A percentile compares a stretch with the other conserved stretches of the same genome.
phyloP scores from a whole-genome alignment of 2,113 vertebrate species.

The Syngnathus scovelli region DNA sequence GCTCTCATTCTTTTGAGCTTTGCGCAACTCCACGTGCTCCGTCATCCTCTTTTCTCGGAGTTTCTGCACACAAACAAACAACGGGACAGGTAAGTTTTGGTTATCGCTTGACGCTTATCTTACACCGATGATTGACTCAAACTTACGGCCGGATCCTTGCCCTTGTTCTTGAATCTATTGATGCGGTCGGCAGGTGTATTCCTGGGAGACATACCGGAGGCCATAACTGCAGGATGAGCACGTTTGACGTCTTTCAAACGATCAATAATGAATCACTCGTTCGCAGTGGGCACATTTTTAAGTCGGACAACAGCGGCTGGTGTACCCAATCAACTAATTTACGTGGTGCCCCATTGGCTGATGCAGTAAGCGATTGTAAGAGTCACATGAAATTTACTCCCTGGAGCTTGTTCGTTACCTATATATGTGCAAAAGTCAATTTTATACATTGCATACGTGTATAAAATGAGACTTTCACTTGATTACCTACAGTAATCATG shows the following conservation, averaged over 20 bases:
- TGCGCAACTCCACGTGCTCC: slow-evolving; percentile 75
- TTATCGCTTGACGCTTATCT: background rate
- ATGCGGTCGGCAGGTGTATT: slow-evolving; percentile 52
- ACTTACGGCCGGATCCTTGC: slow-evolving; percentile 79
- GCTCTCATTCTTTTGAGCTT: slow-evolving; percentile 80
- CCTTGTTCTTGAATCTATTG: slow-evolving; percentile 83
- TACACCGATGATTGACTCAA: background rate
- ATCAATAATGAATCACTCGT: rapidly evolving
- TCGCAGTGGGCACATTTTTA: slow-evolving; percentile 5
- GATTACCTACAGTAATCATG: background rate
- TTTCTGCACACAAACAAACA: slow-evolving; percentile 54
- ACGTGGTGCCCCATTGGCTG: background rate
- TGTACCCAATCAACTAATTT: background rate
- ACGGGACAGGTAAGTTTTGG: background rate
- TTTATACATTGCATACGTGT: background rate
- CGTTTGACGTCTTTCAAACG: background rate
- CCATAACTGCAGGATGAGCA: background rate
- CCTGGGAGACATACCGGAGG: slow-evolving; percentile 63
- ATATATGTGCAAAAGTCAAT: background rate
- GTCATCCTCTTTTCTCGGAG: slow-evolving; percentile 73
- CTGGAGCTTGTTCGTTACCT: background rate
- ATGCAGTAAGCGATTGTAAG: background rate
- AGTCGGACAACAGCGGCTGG: background rate
- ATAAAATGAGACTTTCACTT: too few species aligned
- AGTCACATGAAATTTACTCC: background rate